Evolutionary conservation across 1,140 invertebrate species (phyloP), one percentile per base, ranked within the genome.

Genomic region (Trichogramma pretiosum): DNA sequence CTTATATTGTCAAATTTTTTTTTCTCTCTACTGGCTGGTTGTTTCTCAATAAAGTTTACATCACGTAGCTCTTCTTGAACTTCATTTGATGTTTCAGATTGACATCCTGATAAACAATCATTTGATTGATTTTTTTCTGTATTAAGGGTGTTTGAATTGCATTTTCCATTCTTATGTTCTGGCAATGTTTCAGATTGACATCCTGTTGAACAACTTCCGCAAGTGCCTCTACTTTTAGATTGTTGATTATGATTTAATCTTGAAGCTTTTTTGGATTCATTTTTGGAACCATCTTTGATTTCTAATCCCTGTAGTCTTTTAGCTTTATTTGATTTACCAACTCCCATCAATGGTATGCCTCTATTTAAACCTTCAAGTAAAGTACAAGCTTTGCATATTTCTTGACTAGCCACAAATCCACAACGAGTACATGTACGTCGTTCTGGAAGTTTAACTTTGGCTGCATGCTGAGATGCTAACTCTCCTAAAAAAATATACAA

Each of bases 351-450:
- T 3, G 94, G 93, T 35, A 91, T 63, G 10, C 94, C 95, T 62
- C 86, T 84, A 67, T 98, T 98, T 0, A 99, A 74, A 9, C 96
- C 95, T 77, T 98, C 91, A 5, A 99, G 72, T 39, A 99, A 74
- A 3, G 94, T 79, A 71, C 96, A 99, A 0, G 96, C 95, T 72
- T 99, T 98, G 65, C 96, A 99, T 10, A 98, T 78, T 57, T 83
- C 77, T 69, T 98, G 93, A 59, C 93, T 97, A 3, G 94, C 98
- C 3, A 98, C 88, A 73, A 93, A 98, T 24, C 89, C 86, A 74
- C 96, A 99, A 44, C 85, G 76, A 14, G 70, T 73, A 73, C 96
- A 99, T 46, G 75, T 78, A 59, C 85, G 81, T 63, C 88, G 80
- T 22, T 78, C 76, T 1, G 93, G 93, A 59, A 94, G 76, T 63